These are phyloP conservation scores for Congeria kusceri DNA, from an alignment of 2,888 invertebrate genomes.

Conservation along the genomic window DNA sequence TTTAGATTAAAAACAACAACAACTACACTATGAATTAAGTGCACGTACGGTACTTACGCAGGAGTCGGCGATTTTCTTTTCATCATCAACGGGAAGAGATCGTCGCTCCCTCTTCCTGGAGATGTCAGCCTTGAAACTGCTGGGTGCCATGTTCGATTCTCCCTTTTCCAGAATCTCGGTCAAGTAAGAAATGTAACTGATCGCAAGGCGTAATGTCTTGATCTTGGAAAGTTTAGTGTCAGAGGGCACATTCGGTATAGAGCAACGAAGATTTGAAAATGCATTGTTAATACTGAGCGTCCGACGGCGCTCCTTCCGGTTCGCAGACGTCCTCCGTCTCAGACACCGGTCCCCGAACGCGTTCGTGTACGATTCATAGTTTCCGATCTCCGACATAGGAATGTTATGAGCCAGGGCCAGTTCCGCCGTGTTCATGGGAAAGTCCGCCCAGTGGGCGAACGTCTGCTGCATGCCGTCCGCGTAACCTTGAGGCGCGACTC, in stretches of 20 bases:
- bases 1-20: too few relatives aligned
- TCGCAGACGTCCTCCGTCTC: constrained; percentile 89
- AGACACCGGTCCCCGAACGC: constrained; percentile 74
- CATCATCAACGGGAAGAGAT: constrained; percentile 31
- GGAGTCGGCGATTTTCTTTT: constrained; percentile 57
- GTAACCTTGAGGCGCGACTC: constrained; percentile 11
- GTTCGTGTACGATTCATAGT: constrained; percentile 64
- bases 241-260: constrained; percentile 97
- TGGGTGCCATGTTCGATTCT: constrained; percentile 88
- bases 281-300: constrained; percentile 98
- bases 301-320: constrained; percentile 96
- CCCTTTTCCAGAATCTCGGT: constrained; percentile 95
- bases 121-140: constrained; percentile 94
- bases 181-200: constrained; percentile 90
- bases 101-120: constrained; percentile 83
- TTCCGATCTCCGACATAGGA: constrained; percentile 42
- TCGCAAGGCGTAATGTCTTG: constrained; percentile 96
- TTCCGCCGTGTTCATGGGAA: constrained; percentile 30
- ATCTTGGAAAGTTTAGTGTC: constrained; percentile 98
- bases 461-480: constrained; percentile 47
- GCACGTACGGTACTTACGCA: constrained; percentile 61
- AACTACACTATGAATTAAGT: too few relatives aligned
- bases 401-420: constrained; percentile 28
- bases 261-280: constrained; percentile 95
- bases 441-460: constrained; percentile 35